Evolutionary conservation across 2,113 vertebrate species (phyloP).

Genomic region (Condylura cristata): DNA sequence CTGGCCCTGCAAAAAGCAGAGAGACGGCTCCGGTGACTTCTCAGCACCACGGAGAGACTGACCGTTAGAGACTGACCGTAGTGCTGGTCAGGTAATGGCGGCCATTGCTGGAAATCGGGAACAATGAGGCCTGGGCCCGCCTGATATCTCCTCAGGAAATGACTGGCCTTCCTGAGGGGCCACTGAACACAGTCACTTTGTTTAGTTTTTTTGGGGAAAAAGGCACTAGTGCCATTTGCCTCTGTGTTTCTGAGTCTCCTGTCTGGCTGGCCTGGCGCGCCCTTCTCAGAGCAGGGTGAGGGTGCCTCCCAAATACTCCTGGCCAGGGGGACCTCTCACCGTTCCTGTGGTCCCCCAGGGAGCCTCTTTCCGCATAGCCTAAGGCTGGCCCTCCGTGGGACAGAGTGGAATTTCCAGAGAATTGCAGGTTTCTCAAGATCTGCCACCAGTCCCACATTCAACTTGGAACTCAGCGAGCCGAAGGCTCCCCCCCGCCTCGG

Average conservation of each 20-base stretch:
- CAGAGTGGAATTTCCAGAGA: neutral
- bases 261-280: neutral
- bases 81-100: conserved; percentile 84
- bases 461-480: neutral
- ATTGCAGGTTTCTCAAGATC: neutral
- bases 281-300: neutral
- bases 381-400: neutral
- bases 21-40: conserved; percentile 14
- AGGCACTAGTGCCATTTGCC: conserved; percentile 78
- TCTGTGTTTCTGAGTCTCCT: conserved; percentile 64
- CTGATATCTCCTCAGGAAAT: conserved; percentile 89
- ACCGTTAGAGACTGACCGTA: conserved; percentile 55
- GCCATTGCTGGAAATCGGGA: conserved; percentile 87
- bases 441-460: too few relatives aligned
- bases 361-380: neutral
- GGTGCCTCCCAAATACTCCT: neutral
- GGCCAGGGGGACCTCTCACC: neutral
- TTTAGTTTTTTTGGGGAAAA: conserved; percentile 83
- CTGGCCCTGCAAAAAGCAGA: conserved; percentile 57
- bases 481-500: neutral
- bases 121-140: conserved; percentile 86
- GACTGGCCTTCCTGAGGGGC: conserved; percentile 87
- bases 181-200: conserved; percentile 83
- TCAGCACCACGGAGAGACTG: conserved; percentile 58
- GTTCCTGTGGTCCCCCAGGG: neutral